Conservation (phyloP, 2,113 vertebrate genomes). For the Bufo bufo region DNA sequence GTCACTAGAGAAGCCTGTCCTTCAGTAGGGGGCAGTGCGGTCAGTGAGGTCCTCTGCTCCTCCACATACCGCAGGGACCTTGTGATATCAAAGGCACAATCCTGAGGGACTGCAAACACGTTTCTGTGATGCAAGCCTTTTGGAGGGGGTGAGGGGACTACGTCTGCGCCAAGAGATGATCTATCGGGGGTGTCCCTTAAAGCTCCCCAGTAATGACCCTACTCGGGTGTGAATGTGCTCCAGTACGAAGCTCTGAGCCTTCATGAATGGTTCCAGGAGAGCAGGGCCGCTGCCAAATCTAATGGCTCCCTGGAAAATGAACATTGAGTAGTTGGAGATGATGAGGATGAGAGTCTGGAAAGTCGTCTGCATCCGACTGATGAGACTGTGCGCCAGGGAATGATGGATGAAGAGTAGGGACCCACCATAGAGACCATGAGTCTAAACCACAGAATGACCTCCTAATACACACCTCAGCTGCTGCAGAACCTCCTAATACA, state of each 20-base stretch:
- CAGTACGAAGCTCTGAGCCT: neutral
- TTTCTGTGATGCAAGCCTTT: neutral
- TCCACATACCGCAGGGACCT: conserved; percentile 6
- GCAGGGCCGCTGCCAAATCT: neutral
- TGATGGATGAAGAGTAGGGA: neutral
- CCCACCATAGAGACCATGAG: neutral
- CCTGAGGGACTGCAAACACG: neutral
- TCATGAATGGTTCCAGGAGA: neutral
- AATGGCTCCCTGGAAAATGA: neutral
- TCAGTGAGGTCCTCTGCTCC: neutral
- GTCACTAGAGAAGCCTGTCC: no score
- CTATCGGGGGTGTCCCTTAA: neutral
- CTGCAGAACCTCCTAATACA: no score
- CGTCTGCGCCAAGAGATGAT: neutral
- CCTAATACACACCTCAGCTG: no score
- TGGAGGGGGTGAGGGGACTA: neutral
- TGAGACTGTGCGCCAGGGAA: neutral
- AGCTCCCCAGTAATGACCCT: neutral
- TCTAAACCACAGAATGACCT: no score
- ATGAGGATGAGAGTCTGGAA: neutral
- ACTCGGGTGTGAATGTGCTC: neutral
- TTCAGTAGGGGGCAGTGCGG: conserved; percentile 29
- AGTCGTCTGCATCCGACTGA: neutral
- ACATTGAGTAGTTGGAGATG: neutral
- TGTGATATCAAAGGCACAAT: neutral